Base-by-base conservation (phyloP, 2,797 vertebrate species). In the Sebastiscus tertius region DNA sequence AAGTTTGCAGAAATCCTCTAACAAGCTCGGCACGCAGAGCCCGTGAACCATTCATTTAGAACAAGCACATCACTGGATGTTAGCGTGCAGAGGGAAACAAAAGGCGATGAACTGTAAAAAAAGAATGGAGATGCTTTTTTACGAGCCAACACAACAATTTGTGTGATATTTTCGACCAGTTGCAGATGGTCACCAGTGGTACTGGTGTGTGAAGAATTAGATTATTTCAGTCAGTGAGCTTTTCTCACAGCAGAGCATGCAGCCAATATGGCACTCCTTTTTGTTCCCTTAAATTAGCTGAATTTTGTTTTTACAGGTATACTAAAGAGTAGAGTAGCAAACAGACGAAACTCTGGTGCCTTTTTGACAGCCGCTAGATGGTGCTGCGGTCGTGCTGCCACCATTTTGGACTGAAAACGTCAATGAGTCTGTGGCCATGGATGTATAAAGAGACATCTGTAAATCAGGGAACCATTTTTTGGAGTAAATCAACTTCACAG, bases 1-100 rank as follows among this genome's bases (percentile, higher is more conserved):
- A 74, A 86, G 75, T 78, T 64, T 64, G 79, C 74, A 79, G 79
- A 64, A 71, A 65, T 60, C 61, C 80, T 77, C 60, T 85, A 88
- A 87, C 83, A 72, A 88, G 81, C 79, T 82, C 80, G 29, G 73
- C 27, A 1, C 31, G 64, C 20, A 11, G 24, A 81, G 73, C 39
- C 55, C 0, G 49, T 27, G 2, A 66, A 54, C 55, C 26, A 4
- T 60, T 88, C 64, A 61, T 68, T 71, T 42, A 72, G 29, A 88
- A 59, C 27, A 6, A 73, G 72, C 49, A 6, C 1, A 39, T 72
- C 59, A 1, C 14, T 10, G 65, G 27, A 20, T 33, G 63, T 71
- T 75, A 77, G 66, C 24, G 5, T 10, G 6, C 26, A 24, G n/a
- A 60, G 67, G 56, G 73, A 77, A 72, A 81, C 66, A 78, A 82